Conservation (phyloP, 2,797 vertebrate species). For the Eleutherodactylus coqui region DNA sequence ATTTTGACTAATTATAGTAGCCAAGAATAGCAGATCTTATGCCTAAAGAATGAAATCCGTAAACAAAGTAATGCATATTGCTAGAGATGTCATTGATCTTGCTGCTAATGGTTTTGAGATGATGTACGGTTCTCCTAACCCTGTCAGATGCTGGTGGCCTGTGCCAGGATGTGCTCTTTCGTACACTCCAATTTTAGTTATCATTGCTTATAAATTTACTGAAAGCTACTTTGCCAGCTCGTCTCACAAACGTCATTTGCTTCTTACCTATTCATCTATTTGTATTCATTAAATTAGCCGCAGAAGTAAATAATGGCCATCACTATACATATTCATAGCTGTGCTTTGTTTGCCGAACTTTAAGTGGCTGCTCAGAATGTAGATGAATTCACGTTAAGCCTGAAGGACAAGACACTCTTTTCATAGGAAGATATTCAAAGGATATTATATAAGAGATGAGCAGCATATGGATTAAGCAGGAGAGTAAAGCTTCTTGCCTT, state of each 20-base stretch:
- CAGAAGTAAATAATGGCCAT: constrained; percentile 61
- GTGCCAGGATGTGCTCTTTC: constrained; percentile 61
- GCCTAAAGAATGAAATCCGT: constrained; percentile 55
- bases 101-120: constrained; percentile 70
- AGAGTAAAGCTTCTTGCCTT: neutral
- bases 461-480: neutral
- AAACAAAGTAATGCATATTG: constrained; percentile 68
- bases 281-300: constrained; percentile 56
- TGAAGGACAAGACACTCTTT: constrained; percentile 59
- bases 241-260: constrained; percentile 26
- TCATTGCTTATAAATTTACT: constrained; percentile 59
- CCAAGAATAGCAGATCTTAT: constrained; percentile 65
- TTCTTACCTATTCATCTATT: constrained; percentile 32
- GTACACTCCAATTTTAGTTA: constrained; percentile 65
- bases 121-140: constrained; percentile 68
- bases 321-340: constrained; percentile 58
- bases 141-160: constrained; percentile 62
- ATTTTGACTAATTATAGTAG: constrained; percentile 67
- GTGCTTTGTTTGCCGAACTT: constrained; percentile 52
- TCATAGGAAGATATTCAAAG: neutral
- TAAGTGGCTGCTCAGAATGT: constrained; percentile 57
- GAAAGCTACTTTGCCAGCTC: constrained; percentile 12
- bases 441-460: neutral
- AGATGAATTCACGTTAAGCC: constrained; percentile 68
- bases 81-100: constrained; percentile 71